Percentiles rank a stretch among this genome's conserved stretches.
Conservation (phyloP, 2,888 invertebrate species). For the Hyppa rectilinea region DNA sequence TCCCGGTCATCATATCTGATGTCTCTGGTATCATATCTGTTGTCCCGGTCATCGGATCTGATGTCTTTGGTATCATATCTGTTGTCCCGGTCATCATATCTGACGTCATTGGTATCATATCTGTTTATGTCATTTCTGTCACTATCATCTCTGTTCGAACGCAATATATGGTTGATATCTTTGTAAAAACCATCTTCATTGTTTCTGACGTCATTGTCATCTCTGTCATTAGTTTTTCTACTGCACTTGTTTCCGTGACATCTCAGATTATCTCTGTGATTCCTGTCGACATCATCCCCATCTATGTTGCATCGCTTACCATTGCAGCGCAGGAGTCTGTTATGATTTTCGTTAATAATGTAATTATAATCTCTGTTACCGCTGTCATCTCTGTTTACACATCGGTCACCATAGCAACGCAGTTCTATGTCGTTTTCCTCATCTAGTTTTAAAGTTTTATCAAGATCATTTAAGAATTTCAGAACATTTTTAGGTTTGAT, state of each 20-base stretch:
- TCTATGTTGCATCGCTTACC: slow-evolving; percentile 11
- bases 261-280: neutral
- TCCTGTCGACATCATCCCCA: slow-evolving; percentile 1
- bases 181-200: neutral
- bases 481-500: slow-evolving; percentile 1
- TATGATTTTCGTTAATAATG: slow-evolving; percentile 12
- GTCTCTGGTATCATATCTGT: neutral
- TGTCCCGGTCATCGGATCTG: neutral
- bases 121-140: neutral
- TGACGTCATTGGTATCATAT: neutral
- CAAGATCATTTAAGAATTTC: slow-evolving; percentile 23
- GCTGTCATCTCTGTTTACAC: slow-evolving; percentile 3
- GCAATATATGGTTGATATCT: neutral
- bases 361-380: slow-evolving; percentile 32
- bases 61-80: neutral
- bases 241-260: slow-evolving; percentile 33
- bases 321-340: slow-evolving; percentile 18
- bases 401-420: neutral
- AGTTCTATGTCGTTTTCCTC: neutral
- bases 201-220: slow-evolving; percentile 1
- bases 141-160: slow-evolving; percentile 1
- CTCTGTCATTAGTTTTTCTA: neutral
- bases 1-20: neutral
- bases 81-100: neutral
- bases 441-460: slow-evolving; percentile 5